Conservation (phyloP, 2,113 vertebrate genomes). For the Xiphophorus hellerii region DNA sequence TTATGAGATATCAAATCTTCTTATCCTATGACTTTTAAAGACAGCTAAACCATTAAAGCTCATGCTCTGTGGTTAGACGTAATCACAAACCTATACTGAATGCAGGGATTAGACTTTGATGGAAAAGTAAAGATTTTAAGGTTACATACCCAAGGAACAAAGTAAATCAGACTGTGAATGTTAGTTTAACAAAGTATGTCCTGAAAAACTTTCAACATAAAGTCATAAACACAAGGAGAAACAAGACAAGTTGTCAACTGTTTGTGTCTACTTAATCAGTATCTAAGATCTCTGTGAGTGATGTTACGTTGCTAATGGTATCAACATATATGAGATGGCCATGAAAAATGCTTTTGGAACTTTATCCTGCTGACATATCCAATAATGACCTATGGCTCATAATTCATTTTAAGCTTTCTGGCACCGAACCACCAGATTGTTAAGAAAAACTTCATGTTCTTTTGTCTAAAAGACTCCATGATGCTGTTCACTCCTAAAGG, state of each 20-base stretch:
- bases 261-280: neutral
- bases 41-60: too few species aligned
- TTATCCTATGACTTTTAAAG: too few species aligned
- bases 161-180: neutral
- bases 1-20: too few species aligned
- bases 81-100: neutral
- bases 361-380: neutral
- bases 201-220: slow-evolving; percentile 3
- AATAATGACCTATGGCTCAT: neutral
- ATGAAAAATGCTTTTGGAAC: neutral
- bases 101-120: neutral
- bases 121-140: too few species aligned
- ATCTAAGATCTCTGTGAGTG: neutral
- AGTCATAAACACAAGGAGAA: slow-evolving; percentile 21
- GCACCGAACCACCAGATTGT: too few species aligned
- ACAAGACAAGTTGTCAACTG: neutral
- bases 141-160: too few species aligned
- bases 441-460: neutral
- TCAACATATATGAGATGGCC: too few species aligned
- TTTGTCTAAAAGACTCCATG: neutral
- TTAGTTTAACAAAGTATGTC: neutral
- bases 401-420: neutral
- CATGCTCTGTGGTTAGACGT: too few species aligned
- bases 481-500: neutral
- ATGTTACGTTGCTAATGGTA: neutral